Base-by-base conservation (phyloP, 1,140 invertebrate genomes). In the Saccostrea cuccullata region DNA sequence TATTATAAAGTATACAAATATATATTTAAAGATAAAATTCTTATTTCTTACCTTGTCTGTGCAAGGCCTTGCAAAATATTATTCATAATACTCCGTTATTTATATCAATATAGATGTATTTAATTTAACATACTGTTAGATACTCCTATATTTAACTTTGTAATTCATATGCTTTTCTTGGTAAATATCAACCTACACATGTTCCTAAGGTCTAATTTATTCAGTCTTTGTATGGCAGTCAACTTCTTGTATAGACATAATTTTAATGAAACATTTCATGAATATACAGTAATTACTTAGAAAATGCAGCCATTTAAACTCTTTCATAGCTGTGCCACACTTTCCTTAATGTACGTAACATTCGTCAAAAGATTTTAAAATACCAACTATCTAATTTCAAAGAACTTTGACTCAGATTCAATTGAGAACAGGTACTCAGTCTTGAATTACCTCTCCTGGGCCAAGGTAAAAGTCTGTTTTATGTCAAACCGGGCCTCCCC, bases 291-390 rank as follows among this genome's bases (percentile, higher is more conserved):
- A 77, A 77, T 77, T 77, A 77, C 13, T 2, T 36, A 30, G 70
- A 77, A 77, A 77, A 77, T 77, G 70, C 70, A 77, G 70, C 11
- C 23, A 77, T 77, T 77, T 77, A 77, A 77, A 77, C 70, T 77
- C 70, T 36, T 77, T 30, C 60, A 67, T 3, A 5, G 70, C 26
- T 77, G 30, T 77, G 70, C 70, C 70, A 77, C 23, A 77, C 70
- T 77, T 26, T 77, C 70, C 23, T 77, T 77, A 77, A 77, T 77
- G 70, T 30, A 30, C 8, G 70, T 77, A 36, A 77, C 70, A 77
- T 77, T n/a, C 70, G 70, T 36, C 70, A 30, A 26, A 77, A 77
- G 23, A 30, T 73, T 77, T 77, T 5, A 77, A 73, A 77, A 36
- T 0, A 30, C 70, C 12, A 77, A 36, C 23, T 36, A 26, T 77